phyloP scores from a whole-genome alignment of 1,140 invertebrate species.

The Procambarus clarkii region DNA sequence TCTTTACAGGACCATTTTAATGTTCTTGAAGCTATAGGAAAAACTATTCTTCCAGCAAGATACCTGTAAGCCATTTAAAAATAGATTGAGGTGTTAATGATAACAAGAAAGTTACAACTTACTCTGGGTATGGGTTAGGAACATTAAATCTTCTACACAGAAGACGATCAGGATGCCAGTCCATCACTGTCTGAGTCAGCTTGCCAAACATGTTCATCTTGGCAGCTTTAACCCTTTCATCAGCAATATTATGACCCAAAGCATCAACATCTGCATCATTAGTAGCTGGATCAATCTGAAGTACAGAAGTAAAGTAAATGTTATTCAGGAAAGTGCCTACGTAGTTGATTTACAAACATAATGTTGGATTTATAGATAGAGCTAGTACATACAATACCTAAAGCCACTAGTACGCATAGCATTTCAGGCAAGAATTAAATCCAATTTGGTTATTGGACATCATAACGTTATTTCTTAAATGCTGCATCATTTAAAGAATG shows the following conservation, averaged over 20 bases:
- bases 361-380: too few species aligned
- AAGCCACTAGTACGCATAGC: too few species aligned
- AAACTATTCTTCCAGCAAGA: too few species aligned
- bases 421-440: not conserved
- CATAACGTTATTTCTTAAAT: not conserved
- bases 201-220: constrained; percentile 88
- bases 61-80: too few species aligned
- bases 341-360: too few species aligned
- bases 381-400: too few species aligned
- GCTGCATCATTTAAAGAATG: not conserved
- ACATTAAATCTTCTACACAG: constrained; percentile 97
- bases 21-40: too few species aligned
- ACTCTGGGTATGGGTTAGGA: constrained; percentile 86
- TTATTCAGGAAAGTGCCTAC: too few species aligned
- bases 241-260: constrained; percentile 16
- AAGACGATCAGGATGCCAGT: constrained; percentile 91
- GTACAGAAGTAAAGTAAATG: not conserved
- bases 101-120: constrained; percentile 53
- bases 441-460: not conserved
- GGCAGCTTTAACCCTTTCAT: constrained; percentile 80
- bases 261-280: not conserved
- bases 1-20: too few species aligned
- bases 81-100: too few species aligned
- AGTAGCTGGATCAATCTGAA: not conserved
- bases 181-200: constrained; percentile 83